These are phyloP conservation scores for Oophaga sylvatica DNA, from an alignment of 2,797 vertebrate genomes.

Conservation along the genomic window DNA sequence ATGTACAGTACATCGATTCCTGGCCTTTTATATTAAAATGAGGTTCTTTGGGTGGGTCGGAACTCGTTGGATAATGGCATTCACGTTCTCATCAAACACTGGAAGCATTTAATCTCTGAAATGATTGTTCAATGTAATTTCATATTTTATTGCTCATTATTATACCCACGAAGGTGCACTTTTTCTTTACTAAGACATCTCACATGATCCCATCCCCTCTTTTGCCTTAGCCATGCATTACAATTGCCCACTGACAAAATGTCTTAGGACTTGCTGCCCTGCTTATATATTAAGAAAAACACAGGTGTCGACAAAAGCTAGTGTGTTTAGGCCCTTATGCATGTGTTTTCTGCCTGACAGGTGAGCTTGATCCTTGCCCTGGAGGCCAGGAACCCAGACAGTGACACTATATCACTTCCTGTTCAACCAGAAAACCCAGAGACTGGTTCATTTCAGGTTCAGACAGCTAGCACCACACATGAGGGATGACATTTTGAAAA, in stretches of 20 bases:
- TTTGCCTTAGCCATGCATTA: neutral
- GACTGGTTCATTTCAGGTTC: slow-evolving; percentile 58
- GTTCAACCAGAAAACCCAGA: slow-evolving; percentile 15
- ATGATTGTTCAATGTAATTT: neutral
- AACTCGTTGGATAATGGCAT: neutral
- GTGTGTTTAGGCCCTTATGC: neutral
- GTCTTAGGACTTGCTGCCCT: neutral
- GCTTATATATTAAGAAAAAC: slow-evolving; percentile 1
- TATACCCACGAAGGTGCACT: neutral
- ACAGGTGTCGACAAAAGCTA: neutral
- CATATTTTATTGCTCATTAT: neutral
- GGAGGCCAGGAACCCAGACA: slow-evolving; percentile 27
- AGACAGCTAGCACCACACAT: slow-evolving; percentile 64
- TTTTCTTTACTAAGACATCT: neutral
- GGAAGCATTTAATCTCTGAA: neutral
- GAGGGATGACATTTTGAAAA: slow-evolving; percentile 61
- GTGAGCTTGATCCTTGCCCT: slow-evolving; percentile 6
- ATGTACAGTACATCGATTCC: neutral
- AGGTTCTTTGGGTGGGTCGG: neutral
- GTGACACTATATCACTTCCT: slow-evolving; percentile 22
- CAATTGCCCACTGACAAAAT: neutral
- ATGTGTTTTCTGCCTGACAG: slow-evolving; percentile 3
- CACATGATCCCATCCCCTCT: neutral
- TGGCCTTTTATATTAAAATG: neutral
- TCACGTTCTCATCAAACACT: neutral